These are phyloP conservation scores for Brachionus asplanchnoidis DNA, from an alignment of 1,140 invertebrate species.

Conservation along the genomic window DNA sequence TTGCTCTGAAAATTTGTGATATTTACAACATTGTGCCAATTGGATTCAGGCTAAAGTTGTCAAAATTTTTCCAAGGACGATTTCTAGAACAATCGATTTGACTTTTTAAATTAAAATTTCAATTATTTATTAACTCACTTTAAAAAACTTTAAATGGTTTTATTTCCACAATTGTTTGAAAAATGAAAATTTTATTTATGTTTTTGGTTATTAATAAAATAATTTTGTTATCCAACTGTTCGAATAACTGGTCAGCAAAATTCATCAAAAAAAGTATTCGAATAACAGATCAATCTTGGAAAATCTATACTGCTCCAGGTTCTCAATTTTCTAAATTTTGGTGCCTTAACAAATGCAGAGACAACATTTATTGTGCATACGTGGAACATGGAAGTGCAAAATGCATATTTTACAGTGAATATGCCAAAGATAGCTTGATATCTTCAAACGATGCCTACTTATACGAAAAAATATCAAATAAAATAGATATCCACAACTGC, in stretches of 20 bases:
- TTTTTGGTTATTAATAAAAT: too few relatives aligned
- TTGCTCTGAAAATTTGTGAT: too few relatives aligned
- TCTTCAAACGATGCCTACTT: neutral
- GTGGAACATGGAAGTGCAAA: neutral
- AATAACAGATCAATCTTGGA: neutral
- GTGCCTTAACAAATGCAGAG: neutral
- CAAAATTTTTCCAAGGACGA: too few relatives aligned
- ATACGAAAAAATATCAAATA: neutral
- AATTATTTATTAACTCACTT: too few relatives aligned
- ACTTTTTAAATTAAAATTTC: too few relatives aligned
- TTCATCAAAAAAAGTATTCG: neutral
- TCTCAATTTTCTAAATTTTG: neutral
- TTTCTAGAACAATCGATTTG: too few relatives aligned
- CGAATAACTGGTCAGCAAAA: neutral
- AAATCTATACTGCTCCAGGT: neutral
- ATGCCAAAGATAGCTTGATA: neutral
- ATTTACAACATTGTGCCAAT: too few relatives aligned
- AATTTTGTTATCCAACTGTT: too few relatives aligned
- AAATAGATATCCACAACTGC: neutral
- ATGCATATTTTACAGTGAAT: neutral
- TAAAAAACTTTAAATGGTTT: too few relatives aligned
- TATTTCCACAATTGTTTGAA: too few relatives aligned
- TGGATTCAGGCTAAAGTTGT: too few relatives aligned
- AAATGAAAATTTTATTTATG: too few relatives aligned
- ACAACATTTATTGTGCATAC: neutral